Base-by-base conservation (phyloP, 2,797 vertebrate species). In the Myioborus miniatus region DNA sequence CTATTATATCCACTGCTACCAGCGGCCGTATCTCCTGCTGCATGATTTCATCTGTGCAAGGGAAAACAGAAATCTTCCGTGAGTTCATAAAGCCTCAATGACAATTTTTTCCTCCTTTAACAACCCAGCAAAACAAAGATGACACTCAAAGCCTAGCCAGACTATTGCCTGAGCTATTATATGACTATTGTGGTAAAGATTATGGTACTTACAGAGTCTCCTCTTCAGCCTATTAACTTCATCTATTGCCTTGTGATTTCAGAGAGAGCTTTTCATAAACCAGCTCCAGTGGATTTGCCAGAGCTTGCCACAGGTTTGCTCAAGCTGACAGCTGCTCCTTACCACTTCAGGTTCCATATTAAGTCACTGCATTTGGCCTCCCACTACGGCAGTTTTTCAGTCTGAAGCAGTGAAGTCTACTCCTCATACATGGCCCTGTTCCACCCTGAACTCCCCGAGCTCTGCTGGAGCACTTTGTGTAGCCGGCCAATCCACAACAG, bases 11-110 rank as follows among this genome's bases (percentile, higher is more conserved):
- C 56, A 99, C 98, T 16, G 99, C 99, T 90, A 99, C 98, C 92
- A 99, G 98, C 8, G 99, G 99, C 95, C 99, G 98, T 95, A 99
- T 99, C 93, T 99, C 99, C 98, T 99, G 99, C 97, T 99, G 99
- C 99, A 99, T 99, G 95, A 99, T 99, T 98, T 99, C 99, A 98
- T 99, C 99, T 99, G 98, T 23, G 95, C 75, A 89, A 97, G 75
- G 15, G 77, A 97, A 95, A 96, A 93, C 58, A 95, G 77, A 95
- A 94, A 94, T 30, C 56, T 67, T 72, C 83, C 75, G 3, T 94
- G 55, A 94, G 63, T 96, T 85, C 95, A 80, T 64, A 80, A 59
- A 77, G 76, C 34, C 13, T 64, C 83, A 43, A 47, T 8, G 29
- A 84, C 52, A 94, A 9, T 46, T 93, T 86, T 76, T 50, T 36